Evolutionary conservation across 2,113 vertebrate species (phyloP).

Genomic region (Bagarius yarrelli): DNA sequence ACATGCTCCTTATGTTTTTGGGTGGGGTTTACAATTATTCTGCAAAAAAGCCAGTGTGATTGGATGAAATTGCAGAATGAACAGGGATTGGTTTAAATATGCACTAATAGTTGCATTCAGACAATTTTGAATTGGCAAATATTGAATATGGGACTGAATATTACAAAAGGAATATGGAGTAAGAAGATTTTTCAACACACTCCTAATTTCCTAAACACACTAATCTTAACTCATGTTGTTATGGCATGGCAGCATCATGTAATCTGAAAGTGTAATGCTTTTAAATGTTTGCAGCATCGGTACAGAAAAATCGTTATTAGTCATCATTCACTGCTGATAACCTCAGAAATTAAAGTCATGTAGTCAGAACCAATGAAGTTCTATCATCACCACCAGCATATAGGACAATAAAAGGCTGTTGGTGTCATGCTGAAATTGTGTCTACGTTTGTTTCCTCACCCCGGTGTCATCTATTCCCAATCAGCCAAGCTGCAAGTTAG

Average conservation of each 20-base stretch:
- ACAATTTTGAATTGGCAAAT: no score
- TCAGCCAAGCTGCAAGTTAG: slow-evolving; percentile 32
- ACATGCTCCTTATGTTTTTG: no score
- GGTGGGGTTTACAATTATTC: no score
- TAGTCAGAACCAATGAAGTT: not conserved
- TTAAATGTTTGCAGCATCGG: not conserved
- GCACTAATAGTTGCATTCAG: no score
- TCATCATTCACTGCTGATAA: not conserved
- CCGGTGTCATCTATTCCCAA: slow-evolving; percentile 12
- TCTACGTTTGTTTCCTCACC: not conserved
- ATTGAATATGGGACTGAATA: no score
- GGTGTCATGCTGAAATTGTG: not conserved
- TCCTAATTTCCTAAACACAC: not conserved
- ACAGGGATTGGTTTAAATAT: no score
- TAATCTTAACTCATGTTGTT: not conserved
- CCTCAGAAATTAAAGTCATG: not conserved
- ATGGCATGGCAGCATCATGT: not conserved
- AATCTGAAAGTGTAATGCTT: not conserved
- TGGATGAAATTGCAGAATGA: no score
- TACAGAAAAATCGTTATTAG: not conserved
- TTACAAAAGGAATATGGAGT: no score
- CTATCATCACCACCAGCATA: not conserved
- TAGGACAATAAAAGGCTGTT: not conserved
- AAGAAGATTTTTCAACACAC: no score
- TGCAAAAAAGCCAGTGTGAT: no score